Base-by-base conservation (phyloP, 2,113 vertebrate species). In the Ciconia maguari region DNA sequence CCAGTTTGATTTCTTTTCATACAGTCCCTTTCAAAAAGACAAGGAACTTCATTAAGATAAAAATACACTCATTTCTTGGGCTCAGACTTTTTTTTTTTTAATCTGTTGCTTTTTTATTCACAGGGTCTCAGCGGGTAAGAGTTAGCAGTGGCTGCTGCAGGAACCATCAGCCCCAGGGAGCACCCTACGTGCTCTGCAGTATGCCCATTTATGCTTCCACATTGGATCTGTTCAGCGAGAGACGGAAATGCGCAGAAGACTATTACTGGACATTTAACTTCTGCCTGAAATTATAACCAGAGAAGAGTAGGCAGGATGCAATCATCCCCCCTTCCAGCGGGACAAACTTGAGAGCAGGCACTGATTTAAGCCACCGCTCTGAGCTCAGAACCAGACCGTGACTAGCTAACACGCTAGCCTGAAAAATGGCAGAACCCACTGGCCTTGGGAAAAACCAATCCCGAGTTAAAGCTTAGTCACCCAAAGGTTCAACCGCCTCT, bases 141-240 rank as follows among this genome's bases (percentile, higher is more conserved):
- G 64, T 10, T 6, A 25, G 34, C 32, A 82, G 61, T 1, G 55
- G 71, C 46, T 62, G 62, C 42, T n/a, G 74, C 51, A 58, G 66
- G n/a, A 30, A 13, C 52, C 74, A 34, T 4, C 61, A 46, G 62
- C 24, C 71, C 69, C 55, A 5, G 12, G 4, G 24, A 79, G 66
- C 76, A 46, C 26, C 46, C 42, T 0, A 1, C 2, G 0, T 12
- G 41, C 65, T 57, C 85, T 30, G 46, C 64, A 58, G 25, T 7
- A 58, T 19, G 22, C 18, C 54, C 44, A 4, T 2, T 8, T 29
- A 1, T 6, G 44, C 34, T 41, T 30, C 89, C 49, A 29, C 36
- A 22, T 2, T 9, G 42, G 13, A 34, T 32, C 51, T 66, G 61
- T 7, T 30, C 44, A 3, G 20, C 1, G 27, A 65, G 76, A 89